Percentiles rank a stretch among this genome's conserved stretches.
Evolutionary conservation across 2,888 invertebrate genomes (phyloP).

Genomic region (Pollenia labialis): DNA sequence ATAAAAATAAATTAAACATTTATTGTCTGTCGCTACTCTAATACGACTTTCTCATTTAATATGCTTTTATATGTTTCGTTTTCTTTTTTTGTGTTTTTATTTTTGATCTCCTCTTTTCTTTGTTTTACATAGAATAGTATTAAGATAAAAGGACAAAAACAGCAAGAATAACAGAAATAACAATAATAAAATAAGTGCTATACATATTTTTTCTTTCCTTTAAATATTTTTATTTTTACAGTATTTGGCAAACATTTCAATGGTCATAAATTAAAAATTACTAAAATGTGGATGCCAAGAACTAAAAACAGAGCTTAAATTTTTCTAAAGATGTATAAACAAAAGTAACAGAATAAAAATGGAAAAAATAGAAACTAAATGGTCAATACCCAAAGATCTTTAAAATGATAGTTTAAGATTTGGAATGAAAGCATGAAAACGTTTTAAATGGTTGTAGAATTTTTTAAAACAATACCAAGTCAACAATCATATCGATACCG

Average conservation of each 20-base stretch:
- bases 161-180: neutral
- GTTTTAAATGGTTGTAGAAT: no score
- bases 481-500: no score
- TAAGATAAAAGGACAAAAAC: neutral
- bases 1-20: slow-evolving; percentile 66
- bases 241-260: slow-evolving; percentile 59
- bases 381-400: neutral
- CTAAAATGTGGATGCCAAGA: slow-evolving; percentile 47
- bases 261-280: slow-evolving; percentile 63
- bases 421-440: no score
- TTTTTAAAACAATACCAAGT: no score
- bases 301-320: slow-evolving; percentile 33
- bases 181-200: neutral
- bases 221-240: slow-evolving; percentile 39
- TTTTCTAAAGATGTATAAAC: neutral
- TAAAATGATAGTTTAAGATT: no score
- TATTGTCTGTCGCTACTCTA: slow-evolving; percentile 19
- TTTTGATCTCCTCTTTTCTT: neutral
- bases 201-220: neutral
- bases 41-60: neutral
- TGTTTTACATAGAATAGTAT: neutral
- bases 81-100: neutral
- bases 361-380: neutral
- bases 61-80: slow-evolving; percentile 11
- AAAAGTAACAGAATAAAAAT: neutral